Base-by-base conservation (phyloP, 2,113 vertebrate species). In the Anas platyrhynchos region DNA sequence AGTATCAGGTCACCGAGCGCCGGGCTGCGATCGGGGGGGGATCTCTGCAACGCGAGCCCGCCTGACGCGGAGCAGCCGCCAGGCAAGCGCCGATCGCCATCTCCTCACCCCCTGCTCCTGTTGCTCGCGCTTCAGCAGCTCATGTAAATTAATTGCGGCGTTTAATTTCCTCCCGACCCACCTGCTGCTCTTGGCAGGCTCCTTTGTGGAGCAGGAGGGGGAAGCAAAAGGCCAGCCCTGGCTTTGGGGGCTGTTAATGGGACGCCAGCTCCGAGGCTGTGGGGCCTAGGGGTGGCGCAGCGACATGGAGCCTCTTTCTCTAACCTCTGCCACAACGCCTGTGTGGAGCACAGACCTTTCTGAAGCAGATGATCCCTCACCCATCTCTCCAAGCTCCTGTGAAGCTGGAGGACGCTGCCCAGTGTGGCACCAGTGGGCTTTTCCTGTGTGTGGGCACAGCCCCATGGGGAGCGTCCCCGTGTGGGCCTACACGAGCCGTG, bases 121-220 rank as follows among this genome's bases (percentile, higher is more conserved):
- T 65, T 34, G 75, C 90, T 93, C 48, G 34, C 0, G 1, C 67
- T 50, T 82, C 82, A 10, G 36, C 65, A 31, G 44, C 94, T 97
- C 88, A 80, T 94, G 88, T 67, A 94, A 94, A 83, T 93, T 67
- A 90, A 86, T 81, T 46, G 91, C 4, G 25, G 91, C 31, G 4
- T 95, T 94, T 86, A 29, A 54, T 91, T 94, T 74, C 96, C 5
- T 0, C 58, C 13, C 5, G 59, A 80, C 27, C 76, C 55, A 13
- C 90, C 92, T 77, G 90, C 90, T 97, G 88, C 79, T 90, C 88
- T 29, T 58, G 79, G 83, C 50, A 54, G 50, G 21, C 16, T 73
- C 59, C 31, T 2, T 72, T 9, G 31, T 5, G 12, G 9, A 4
- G 9, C 7, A 5, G 14, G 15, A 7, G 7, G 14, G n/a, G 21